Conservation (phyloP, 30 jellyfish, hydroid and myxozoan species). For the Nemopilema nomurai region DNA sequence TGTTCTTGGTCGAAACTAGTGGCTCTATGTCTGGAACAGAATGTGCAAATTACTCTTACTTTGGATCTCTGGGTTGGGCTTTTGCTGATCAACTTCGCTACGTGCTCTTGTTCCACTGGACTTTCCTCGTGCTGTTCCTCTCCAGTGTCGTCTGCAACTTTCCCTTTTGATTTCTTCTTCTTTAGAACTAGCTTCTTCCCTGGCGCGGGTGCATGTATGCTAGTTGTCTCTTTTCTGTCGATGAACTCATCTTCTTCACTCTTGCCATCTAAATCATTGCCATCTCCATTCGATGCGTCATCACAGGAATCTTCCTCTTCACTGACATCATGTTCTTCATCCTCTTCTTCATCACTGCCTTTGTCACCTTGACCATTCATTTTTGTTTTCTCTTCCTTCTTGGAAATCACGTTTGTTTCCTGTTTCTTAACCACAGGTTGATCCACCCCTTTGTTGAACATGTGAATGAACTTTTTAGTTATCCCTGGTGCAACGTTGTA, state of each 20-base stretch:
- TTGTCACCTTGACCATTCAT: constrained; percentile 10
- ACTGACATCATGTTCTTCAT: neutral
- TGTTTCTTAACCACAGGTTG: neutral
- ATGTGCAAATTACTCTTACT: constrained; percentile 1
- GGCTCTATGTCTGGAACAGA: neutral
- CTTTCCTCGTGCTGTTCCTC: constrained; percentile 17
- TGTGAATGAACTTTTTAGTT: constrained; percentile 39
- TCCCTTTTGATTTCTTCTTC: constrained; percentile 49
- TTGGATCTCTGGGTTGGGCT: constrained; percentile 15
- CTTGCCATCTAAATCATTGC: neutral
- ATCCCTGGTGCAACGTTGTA: constrained; percentile 46
- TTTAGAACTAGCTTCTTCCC: constrained; percentile 63
- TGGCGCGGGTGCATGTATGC: constrained; percentile 45
- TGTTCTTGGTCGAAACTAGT: too few species aligned
- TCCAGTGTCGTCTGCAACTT: neutral
- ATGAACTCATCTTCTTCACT: neutral
- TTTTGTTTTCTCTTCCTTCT: neutral
- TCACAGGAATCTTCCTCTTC: neutral
- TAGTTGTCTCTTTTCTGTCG: neutral
- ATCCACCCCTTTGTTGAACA: constrained; percentile 42
- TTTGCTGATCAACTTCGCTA: neutral
- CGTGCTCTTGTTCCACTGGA: neutral
- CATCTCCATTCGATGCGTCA: constrained; percentile 1
- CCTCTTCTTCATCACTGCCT: neutral
- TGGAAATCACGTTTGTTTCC: neutral